Conservation (phyloP, 2,888 invertebrate species). For the Carabus problematicus region DNA sequence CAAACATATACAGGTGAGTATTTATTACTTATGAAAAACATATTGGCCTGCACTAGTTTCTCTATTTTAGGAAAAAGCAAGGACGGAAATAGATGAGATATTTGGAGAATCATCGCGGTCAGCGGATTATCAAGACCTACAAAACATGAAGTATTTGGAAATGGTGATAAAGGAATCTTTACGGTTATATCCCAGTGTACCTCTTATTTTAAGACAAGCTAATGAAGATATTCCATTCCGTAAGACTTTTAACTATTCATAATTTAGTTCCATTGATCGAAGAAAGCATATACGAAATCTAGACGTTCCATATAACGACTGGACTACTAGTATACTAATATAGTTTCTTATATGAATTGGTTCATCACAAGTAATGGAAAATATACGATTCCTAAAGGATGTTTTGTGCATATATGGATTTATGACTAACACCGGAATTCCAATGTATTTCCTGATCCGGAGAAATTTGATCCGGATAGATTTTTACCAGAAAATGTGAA, state of each 20-base stretch:
- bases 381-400: constrained; percentile 49
- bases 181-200: constrained; percentile 31
- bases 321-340: neutral
- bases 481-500: constrained; percentile 58
- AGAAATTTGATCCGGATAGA: constrained; percentile 61
- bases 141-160: constrained; percentile 32
- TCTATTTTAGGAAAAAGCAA: constrained; percentile 6
- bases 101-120: constrained; percentile 8
- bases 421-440: constrained; percentile 59
- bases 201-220: constrained; percentile 11
- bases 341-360: neutral
- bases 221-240: constrained; percentile 11
- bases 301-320: too few species aligned
- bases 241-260: neutral
- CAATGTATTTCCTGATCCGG: constrained; percentile 61
- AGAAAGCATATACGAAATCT: too few species aligned
- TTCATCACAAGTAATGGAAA: constrained; percentile 8
- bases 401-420: constrained; percentile 51
- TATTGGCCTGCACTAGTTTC: neutral
- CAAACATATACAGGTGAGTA: constrained; percentile 56
- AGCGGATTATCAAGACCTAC: constrained; percentile 19
- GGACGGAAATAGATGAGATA: constrained; percentile 23
- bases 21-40: constrained; percentile 9
- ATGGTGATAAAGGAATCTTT: constrained; percentile 25
- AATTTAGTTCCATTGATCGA: neutral